Percentiles rank a stretch among this genome's conserved stretches.
Conservation (phyloP, 1,140 invertebrate species). For the Periplaneta americana region DNA sequence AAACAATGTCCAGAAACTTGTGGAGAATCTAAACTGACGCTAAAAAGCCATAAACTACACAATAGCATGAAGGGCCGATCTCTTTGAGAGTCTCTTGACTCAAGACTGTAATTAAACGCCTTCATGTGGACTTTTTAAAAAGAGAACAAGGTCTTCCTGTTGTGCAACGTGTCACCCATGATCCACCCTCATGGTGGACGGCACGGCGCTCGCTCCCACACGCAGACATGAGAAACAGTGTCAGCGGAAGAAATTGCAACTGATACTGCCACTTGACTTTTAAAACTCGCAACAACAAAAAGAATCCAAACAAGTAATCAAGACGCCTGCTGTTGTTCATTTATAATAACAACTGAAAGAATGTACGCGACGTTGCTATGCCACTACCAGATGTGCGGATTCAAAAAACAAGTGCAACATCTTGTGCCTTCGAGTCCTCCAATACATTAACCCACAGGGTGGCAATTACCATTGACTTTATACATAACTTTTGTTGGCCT, state of each 20-base stretch:
- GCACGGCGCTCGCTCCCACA: neutral
- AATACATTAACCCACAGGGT: neutral
- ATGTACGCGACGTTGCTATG: neutral
- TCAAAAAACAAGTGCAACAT: neutral
- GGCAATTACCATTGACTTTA: neutral
- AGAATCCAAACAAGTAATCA: neutral
- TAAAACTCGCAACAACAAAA: neutral
- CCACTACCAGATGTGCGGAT: neutral
- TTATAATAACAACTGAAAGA: neutral
- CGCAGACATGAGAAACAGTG: neutral
- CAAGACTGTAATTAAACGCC: neutral
- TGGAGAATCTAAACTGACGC: neutral
- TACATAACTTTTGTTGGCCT: neutral
- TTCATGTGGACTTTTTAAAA: neutral
- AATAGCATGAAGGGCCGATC: neutral
- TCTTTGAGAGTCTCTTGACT: neutral
- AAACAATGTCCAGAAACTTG: neutral
- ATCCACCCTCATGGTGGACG: neutral
- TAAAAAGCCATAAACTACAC: neutral
- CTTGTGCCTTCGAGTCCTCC: neutral
- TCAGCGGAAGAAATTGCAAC: neutral
- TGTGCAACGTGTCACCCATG: neutral
- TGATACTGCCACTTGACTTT: neutral
- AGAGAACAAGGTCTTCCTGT: neutral
- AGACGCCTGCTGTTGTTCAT: neutral